phyloP scores from a whole-genome alignment of 2,797 vertebrate species.

The Scolopax rusticola region DNA sequence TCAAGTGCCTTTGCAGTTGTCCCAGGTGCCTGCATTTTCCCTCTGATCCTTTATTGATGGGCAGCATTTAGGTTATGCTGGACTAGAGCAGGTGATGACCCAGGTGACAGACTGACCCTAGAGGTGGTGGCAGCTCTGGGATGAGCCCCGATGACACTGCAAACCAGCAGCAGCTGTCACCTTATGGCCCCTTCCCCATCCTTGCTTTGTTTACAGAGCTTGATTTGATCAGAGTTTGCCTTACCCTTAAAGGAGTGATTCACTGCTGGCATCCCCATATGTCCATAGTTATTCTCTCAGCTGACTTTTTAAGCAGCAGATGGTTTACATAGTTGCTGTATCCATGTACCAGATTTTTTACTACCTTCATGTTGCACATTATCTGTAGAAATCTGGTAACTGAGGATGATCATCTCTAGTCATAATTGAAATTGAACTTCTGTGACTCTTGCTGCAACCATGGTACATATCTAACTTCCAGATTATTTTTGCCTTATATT shows the following conservation, averaged over 20 bases:
- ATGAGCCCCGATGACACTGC: not conserved
- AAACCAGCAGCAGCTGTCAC: not conserved
- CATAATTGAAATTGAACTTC: constrained; percentile 56
- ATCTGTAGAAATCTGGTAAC: constrained; percentile 45
- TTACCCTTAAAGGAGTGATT: not conserved
- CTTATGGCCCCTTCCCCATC: not conserved
- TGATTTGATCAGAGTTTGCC: constrained; percentile 9
- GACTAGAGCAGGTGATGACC: not conserved
- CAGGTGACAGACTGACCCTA: not conserved
- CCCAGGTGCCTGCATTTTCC: not conserved
- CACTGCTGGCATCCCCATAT: constrained; percentile 28
- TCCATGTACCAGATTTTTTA: constrained; percentile 52
- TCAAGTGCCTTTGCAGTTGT: not conserved
- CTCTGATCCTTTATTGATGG: not conserved
- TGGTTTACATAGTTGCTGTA: constrained; percentile 42
- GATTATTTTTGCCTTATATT: constrained; percentile 23
- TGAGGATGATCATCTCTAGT: constrained; percentile 30
- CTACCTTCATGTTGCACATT: constrained; percentile 52
- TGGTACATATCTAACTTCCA: not conserved
- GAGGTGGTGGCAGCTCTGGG: not conserved
- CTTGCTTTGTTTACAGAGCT: not conserved
- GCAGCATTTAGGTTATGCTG: not conserved
- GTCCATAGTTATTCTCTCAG: constrained; percentile 19
- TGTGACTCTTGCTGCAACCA: constrained; percentile 16
- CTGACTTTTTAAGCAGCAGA: constrained; percentile 47